Evolutionary conservation across 2,888 invertebrate species (phyloP), one percentile per base, ranked within the genome.

Genomic region (Halictus ligatus): DNA sequence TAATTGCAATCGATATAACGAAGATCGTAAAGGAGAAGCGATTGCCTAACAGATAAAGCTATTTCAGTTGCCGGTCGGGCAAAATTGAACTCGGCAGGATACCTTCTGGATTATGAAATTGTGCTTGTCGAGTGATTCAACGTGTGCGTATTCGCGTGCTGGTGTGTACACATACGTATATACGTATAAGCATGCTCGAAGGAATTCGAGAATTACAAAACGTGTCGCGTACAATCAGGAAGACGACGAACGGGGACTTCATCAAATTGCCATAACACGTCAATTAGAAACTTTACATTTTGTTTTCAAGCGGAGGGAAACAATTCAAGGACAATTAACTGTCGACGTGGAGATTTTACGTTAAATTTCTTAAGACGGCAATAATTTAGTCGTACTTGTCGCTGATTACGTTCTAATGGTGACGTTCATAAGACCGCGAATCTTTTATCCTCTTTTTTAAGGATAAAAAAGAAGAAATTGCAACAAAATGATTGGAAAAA

Each of bases 201-300:
- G 29, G 69, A 69, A 69, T 69, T 12, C 40, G 69, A 43, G 40
- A 40, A 69, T 69, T 69, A 69, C 40, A 69, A 69, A 69, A 69
- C 69, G 69, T 21, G 69, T 69, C 21, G 35, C 69, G 69, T 69
- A 69, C 69, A 40, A 43, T 40, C 40, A 40, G 69, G 10, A 40
- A 69, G 21, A 69, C 35, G n/a, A 10, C 12, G 12, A 21, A 69
- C 21, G 64, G 50, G 12, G 29, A 1, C 50, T 73, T 78, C 50
- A 77, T 82, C 79, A 0, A 48, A 10, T n/a, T 10, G 60, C 50
- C 85, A 40, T 74, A 40, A 67, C 78, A 40, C 77, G 72, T 78
- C 7, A 46, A 50, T 46, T 72, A 60, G 69, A n/a, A 40, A 69
- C 21, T 29, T 29, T 25, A 64, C 25, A 13, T 25, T 60, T 72